Conservation (phyloP, 2,888 invertebrate species). For the Scaptomyza caliginosa region DNA sequence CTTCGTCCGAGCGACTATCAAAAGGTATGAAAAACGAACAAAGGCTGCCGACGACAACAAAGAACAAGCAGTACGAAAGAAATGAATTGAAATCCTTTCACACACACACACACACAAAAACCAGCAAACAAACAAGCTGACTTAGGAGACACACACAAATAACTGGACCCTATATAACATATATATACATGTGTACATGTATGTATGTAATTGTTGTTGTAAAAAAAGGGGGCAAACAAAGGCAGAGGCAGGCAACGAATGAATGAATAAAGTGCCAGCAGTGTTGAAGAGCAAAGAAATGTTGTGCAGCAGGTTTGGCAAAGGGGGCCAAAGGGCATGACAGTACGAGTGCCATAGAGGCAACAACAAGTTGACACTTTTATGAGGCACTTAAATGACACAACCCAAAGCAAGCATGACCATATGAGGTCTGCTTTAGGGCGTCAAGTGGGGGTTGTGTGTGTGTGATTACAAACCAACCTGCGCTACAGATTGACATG, state of each 20-base stretch:
- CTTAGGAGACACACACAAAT: slow-evolving; percentile 25
- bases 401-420: slow-evolving; percentile 65
- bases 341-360: slow-evolving; percentile 53
- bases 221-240: slow-evolving; percentile 51
- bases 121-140: slow-evolving; percentile 10
- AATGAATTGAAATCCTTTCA: slow-evolving; percentile 78
- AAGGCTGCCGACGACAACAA: slow-evolving; percentile 47
- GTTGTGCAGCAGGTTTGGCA: not conserved
- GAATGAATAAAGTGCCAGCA: slow-evolving; percentile 62
- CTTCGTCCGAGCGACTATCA: slow-evolving; percentile 30
- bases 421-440: slow-evolving; percentile 45
- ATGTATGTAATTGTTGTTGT: slow-evolving; percentile 30
- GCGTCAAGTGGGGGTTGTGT: not conserved
- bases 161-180: slow-evolving; percentile 13
- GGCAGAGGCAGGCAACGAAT: slow-evolving; percentile 35
- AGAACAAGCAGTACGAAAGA: slow-evolving; percentile 50
- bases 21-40: slow-evolving; percentile 64
- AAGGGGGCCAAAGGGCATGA: slow-evolving; percentile 39
- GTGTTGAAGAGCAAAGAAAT: slow-evolving; percentile 24
- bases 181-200: not conserved
- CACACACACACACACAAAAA: slow-evolving; percentile 29
- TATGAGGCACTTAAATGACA: slow-evolving; percentile 81
- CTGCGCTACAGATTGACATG: slow-evolving; percentile 73
- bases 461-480: slow-evolving; percentile 39
- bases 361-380: slow-evolving; percentile 80